Base-by-base conservation (phyloP, 1,140 invertebrate genomes). In the Hyles vespertilio region DNA sequence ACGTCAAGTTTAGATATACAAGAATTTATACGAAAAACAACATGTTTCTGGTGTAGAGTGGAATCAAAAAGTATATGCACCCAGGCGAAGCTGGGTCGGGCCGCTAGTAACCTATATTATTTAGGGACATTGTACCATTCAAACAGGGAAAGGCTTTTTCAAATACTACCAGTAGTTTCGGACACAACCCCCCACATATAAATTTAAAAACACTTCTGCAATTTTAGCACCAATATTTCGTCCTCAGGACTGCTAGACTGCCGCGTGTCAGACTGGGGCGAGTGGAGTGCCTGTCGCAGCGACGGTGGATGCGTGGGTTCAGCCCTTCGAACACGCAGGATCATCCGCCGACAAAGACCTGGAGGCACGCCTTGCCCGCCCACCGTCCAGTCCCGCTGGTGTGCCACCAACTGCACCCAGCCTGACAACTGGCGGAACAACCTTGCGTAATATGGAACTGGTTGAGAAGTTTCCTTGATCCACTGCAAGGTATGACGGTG, bases 251-350 rank as follows among this genome's bases (percentile, higher is more conserved):
- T 87, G 53, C 89, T 93, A 70, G 94, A 97, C 78, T 97, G 96
- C 81, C 92, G 93, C 65, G 95, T 97, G n/a, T 92, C 94, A 51
- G 94, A 95, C 60, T 98, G 96, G 96, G 93, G 94, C 3, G 92
- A 93, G 59, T 98, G 96, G 96, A 94, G 94, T 65, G 86, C 92
- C 10, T 98, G 96, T 88, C 95, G 94, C 81, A 94, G 94, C 72
- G 93, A 94, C 44, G 97, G 96, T 79, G 96, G 96, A 48, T 88
- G 85, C 61, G 95, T 97, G 44, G 96, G 96, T 10, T 95, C 97
- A 81, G 95, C 95, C 84, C 91, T 93, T 74, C 92, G 96, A 63
- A 93, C 92, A 58, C 91, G 96, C 61, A 92, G 93, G 64, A 92
- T 98, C 22, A 82, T 94, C 54, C 92, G 94, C 73, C 94, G 94